Conservation (phyloP, 1,140 invertebrate species). For the Lordiphosa mommai region DNA sequence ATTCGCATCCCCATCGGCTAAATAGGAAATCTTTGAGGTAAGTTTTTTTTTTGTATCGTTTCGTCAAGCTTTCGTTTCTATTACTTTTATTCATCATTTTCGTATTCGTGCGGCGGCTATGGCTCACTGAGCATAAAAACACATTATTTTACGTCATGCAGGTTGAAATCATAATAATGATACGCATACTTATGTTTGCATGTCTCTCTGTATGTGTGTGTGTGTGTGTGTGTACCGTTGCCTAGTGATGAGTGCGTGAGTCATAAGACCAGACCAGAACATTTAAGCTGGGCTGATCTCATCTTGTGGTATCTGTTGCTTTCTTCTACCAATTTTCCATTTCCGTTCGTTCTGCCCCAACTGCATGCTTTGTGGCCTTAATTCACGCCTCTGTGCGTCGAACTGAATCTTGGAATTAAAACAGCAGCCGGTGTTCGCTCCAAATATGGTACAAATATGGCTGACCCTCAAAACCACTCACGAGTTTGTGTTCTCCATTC, state of each 20-base stretch:
- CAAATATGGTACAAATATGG: constrained; percentile 56
- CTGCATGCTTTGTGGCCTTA: constrained; percentile 55
- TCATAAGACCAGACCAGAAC: no score
- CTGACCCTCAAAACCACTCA: constrained; percentile 45
- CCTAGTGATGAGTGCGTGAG: no score
- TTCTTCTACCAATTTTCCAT: constrained; percentile 16
- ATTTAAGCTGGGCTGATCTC: no score
- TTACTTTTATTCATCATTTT: constrained; percentile 36
- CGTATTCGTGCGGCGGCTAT: constrained; percentile 43
- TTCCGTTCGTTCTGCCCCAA: constrained; percentile 13
- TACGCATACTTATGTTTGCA: constrained; percentile 11
- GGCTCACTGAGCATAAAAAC: constrained; percentile 63
- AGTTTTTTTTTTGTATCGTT: constrained; percentile 4
- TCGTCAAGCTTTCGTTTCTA: constrained; percentile 31
- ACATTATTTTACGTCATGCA: constrained; percentile 57
- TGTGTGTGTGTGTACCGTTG: background rate
- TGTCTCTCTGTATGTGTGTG: no score
- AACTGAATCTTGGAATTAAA: constrained; percentile 3
- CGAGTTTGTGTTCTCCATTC: constrained; percentile 14
- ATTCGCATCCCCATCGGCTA: constrained; percentile 5
- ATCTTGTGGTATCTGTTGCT: background rate
- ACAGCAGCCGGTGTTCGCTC: constrained; percentile 47
- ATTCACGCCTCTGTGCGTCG: constrained; percentile 55
- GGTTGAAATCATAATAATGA: constrained; percentile 42
- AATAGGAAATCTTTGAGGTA: constrained; percentile 33